Conservation (phyloP, 2,797 vertebrate species). For the Spondyliosoma cantharus region DNA sequence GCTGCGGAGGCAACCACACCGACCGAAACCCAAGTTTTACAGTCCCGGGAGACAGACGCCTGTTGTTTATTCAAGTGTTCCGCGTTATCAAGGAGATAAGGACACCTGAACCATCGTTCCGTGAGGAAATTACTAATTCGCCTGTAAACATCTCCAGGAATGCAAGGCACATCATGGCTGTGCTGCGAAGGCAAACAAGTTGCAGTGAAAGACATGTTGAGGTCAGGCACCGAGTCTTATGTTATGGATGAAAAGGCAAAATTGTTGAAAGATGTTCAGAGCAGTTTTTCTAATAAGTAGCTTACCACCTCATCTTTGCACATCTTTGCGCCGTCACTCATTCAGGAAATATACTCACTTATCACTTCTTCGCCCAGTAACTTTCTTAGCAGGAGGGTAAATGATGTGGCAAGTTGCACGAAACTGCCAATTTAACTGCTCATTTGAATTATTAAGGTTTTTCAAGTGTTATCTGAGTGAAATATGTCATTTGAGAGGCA, state of each 20-base stretch:
- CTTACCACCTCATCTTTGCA: background rate
- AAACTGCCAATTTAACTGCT: conserved; percentile 1
- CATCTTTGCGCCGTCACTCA: background rate
- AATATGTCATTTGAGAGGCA: conserved; percentile 19
- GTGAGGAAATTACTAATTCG: conserved; percentile 9
- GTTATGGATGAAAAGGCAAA: conserved; percentile 20
- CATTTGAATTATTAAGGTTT: conserved; percentile 1
- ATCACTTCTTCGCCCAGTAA: background rate
- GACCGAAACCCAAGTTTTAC: too few species aligned
- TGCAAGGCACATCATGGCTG: conserved; percentile 2
- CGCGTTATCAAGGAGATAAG: conserved; percentile 15
- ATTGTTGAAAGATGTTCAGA: conserved; percentile 13
- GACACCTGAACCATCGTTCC: conserved; percentile 14
- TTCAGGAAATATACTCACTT: background rate
- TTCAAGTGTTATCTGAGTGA: background rate
- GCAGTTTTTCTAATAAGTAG: conserved; percentile 10
- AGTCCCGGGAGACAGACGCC: conserved; percentile 10
- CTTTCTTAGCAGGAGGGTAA: background rate
- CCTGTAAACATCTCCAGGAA: conserved; percentile 26
- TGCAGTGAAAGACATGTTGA: conserved; percentile 2
- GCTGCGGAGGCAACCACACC: background rate
- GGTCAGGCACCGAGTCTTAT: background rate
- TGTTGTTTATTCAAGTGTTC: conserved; percentile 29
- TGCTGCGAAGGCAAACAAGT: background rate
- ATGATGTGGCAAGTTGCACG: background rate